Percentiles rank a stretch among this genome's conserved stretches.
Conservation (phyloP, 2,797 vertebrate species). For the Siniperca obscura region DNA sequence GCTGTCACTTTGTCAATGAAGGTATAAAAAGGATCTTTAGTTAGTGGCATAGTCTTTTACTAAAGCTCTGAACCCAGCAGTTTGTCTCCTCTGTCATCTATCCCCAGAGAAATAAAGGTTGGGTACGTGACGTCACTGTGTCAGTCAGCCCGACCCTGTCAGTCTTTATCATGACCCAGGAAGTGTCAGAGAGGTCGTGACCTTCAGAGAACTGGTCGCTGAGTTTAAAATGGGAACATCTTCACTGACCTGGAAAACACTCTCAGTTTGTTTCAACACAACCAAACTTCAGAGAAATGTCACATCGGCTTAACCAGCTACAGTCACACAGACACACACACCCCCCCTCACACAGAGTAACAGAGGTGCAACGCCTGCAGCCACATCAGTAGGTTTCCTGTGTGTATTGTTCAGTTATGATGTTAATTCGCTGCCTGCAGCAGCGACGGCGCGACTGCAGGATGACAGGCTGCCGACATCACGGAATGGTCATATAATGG, state of each 20-base stretch:
- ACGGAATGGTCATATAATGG: neutral
- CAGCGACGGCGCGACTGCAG: conserved; percentile 35
- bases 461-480: conserved; percentile 52
- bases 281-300: conserved; percentile 64
- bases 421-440: conserved; percentile 49
- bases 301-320: conserved; percentile 51
- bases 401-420: conserved; percentile 22
- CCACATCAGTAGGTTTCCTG: conserved; percentile 28
- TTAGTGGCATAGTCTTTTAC: neutral
- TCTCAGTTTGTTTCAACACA: conserved; percentile 40
- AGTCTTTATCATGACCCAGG: conserved; percentile 38
- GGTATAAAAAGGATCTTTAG: too few species aligned
- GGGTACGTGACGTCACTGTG: conserved; percentile 22
- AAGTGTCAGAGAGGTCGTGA: conserved; percentile 35
- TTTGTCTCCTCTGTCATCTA: conserved; percentile 14
- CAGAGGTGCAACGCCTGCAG: conserved; percentile 28
- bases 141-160: conserved; percentile 47
- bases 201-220: conserved; percentile 29
- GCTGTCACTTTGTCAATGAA: neutral
- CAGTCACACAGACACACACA: conserved; percentile 15
- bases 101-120: conserved; percentile 2
- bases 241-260: conserved; percentile 64
- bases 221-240: conserved; percentile 28
- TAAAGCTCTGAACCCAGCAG: neutral
- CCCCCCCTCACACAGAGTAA: neutral